Conservation (phyloP, 2,113 vertebrate genomes). For the Oncorhynchus nerka region DNA sequence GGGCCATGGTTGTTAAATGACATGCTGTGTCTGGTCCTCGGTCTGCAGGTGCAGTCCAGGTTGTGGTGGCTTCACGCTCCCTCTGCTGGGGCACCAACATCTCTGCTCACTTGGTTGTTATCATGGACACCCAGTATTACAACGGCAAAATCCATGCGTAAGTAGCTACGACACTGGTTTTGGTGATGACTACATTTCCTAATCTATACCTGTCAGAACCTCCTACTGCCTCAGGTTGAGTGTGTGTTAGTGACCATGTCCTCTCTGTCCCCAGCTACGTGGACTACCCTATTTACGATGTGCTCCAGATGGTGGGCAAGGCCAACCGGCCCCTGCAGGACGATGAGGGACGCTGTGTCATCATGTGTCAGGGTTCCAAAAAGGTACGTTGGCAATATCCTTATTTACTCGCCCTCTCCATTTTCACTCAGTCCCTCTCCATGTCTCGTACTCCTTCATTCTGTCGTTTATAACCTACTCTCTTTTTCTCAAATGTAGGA, state of each 20-base stretch:
- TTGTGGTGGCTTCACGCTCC: slow-evolving; percentile 93
- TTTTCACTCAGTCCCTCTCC: not conserved
- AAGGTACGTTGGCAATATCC: slow-evolving; percentile 75
- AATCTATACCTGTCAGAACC: not conserved
- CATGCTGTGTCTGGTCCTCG: not conserved
- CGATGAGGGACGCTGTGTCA: slow-evolving; percentile 94
- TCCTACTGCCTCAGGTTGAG: not conserved
- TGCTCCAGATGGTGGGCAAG: slow-evolving; percentile 98
- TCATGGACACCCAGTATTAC: slow-evolving; percentile 99
- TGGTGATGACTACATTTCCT: not conserved
- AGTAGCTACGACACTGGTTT: slow-evolving; percentile 62
- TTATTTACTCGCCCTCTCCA: not conserved
- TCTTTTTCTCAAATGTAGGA: slow-evolving; percentile 71
- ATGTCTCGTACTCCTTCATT: not conserved
- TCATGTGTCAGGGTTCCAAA: slow-evolving; percentile 98
- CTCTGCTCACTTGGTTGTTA: slow-evolving; percentile 90
- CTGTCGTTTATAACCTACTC: not conserved
- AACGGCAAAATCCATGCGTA: slow-evolving; percentile 98
- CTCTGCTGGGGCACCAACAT: slow-evolving; percentile 98
- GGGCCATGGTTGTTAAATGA: not conserved
- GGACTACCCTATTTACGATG: slow-evolving; percentile 97
- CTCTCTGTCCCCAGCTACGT: slow-evolving; percentile 80
- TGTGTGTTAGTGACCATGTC: not conserved
- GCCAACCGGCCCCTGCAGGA: slow-evolving; percentile 94
- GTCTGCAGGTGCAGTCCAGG: slow-evolving; percentile 87